These are phyloP conservation scores for Deilephila porcellus DNA, from an alignment of 2,888 invertebrate species.

Conservation along the genomic window DNA sequence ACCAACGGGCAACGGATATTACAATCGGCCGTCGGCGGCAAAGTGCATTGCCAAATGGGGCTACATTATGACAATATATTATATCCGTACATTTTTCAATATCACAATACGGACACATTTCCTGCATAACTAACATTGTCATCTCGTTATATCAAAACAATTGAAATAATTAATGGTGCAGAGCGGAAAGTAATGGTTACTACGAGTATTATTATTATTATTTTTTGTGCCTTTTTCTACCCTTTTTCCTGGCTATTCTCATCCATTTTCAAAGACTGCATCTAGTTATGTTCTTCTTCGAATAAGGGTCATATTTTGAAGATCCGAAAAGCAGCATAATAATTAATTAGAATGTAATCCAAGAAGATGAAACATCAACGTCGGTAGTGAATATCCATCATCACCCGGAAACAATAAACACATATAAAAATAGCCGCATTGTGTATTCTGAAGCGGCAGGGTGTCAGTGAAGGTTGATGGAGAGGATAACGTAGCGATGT, in stretches of 20 bases:
- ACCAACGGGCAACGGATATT: neutral
- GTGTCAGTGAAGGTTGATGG: conserved; percentile 16
- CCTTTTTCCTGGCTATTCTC: too few species aligned
- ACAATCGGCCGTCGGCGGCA: neutral
- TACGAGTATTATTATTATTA: too few species aligned
- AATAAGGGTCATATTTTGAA: too few species aligned
- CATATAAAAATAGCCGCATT: neutral
- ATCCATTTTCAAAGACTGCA: too few species aligned
- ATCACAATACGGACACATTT: conserved; percentile 1
- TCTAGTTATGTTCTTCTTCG: too few species aligned
- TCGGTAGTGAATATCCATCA: neutral
- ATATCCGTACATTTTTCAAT: neutral
- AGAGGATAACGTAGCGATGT: conserved; percentile 6
- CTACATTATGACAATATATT: neutral
- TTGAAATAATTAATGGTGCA: neutral
- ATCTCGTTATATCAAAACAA: neutral
- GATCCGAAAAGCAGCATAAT: neutral
- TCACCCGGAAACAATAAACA: conserved; percentile 5
- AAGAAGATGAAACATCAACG: neutral
- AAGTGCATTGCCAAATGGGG: conserved; percentile 4
- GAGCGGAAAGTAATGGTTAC: too few species aligned
- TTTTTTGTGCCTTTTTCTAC: too few species aligned
- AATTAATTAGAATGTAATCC: neutral
- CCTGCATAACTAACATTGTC: neutral
- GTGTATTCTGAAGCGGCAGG: conserved; percentile 15